Percentiles rank a stretch among this genome's conserved stretches.
Conservation (phyloP, 1,140 invertebrate species). For the Psix sp. region DNA sequence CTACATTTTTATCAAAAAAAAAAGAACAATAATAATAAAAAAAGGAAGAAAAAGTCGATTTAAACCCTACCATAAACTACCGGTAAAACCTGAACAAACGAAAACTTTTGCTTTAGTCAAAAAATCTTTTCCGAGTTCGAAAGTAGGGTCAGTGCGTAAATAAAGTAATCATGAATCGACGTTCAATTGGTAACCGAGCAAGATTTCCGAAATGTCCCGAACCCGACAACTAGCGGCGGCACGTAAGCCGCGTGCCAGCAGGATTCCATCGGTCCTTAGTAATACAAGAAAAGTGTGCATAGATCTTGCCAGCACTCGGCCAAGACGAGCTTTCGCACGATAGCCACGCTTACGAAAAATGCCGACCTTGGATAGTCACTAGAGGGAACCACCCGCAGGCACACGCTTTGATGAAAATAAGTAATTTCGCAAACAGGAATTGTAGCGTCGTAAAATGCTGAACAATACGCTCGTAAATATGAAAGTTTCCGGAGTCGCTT, state of each 20-base stretch:
- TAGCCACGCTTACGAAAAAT: constrained; percentile 39
- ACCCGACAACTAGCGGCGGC: neutral
- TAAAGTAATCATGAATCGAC: neutral
- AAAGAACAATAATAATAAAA: too few species aligned
- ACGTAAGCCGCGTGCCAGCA: constrained; percentile 10
- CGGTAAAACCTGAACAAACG: too few species aligned
- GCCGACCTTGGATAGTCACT: constrained; percentile 45
- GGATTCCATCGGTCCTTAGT: neutral
- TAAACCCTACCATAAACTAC: too few species aligned
- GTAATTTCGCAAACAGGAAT: constrained; percentile 67
- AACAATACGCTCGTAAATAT: constrained; percentile 65
- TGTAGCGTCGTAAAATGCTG: constrained; percentile 60
- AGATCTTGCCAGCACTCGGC: constrained; percentile 2
- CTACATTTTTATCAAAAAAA: too few species aligned
- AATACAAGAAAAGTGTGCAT: constrained; percentile 3
- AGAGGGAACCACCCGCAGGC: constrained; percentile 56
- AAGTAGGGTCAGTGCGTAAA: too few species aligned
- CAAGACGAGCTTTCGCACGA: constrained; percentile 16
- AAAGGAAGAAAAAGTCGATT: too few species aligned
- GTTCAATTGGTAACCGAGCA: neutral
- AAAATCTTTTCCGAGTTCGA: too few species aligned
- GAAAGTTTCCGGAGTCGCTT: constrained; percentile 60
- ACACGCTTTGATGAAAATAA: constrained; percentile 67
- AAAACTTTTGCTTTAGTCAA: too few species aligned
- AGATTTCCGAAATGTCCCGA: neutral